These are phyloP conservation scores for Cotesia typhae DNA, from an alignment of 1,140 invertebrate species.

Conservation along the genomic window DNA sequence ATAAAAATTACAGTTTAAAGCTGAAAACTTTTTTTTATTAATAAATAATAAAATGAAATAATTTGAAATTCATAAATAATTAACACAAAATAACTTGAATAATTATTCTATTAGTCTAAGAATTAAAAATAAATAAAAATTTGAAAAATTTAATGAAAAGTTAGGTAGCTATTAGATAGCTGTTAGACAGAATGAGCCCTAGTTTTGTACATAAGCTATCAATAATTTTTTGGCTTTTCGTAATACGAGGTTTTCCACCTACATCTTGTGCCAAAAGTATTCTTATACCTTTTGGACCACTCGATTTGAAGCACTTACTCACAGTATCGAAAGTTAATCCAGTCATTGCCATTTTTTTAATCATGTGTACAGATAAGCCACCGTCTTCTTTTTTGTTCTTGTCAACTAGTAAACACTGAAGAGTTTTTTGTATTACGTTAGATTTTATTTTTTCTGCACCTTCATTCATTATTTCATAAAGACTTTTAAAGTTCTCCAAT, in stretches of 20 bases:
- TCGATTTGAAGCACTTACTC: background rate
- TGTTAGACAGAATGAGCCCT: background rate
- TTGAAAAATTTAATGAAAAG: background rate
- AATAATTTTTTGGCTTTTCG: background rate
- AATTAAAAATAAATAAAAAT: background rate
- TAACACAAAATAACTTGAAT: too few relatives aligned
- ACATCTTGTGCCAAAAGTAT: slow-evolving; percentile 25
- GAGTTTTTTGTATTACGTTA: background rate
- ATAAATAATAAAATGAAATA: too few relatives aligned
- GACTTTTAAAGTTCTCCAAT: background rate
- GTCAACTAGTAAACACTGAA: background rate
- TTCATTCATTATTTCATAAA: background rate
- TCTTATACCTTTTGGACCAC: background rate
- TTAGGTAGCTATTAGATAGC: background rate
- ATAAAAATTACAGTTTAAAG: too few relatives aligned
- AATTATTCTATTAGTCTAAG: background rate
- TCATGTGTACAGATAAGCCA: background rate
- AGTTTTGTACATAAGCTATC: background rate
- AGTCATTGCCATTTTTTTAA: slow-evolving; percentile 13
- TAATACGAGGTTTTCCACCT: background rate
- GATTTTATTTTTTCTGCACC: background rate
- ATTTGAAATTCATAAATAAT: too few relatives aligned
- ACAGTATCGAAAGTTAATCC: slow-evolving; percentile 14
- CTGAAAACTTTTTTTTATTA: too few relatives aligned
- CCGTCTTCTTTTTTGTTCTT: background rate